Evolutionary conservation across 1,140 invertebrate genomes (phyloP).

Genomic region (Drosophila athabasca): DNA sequence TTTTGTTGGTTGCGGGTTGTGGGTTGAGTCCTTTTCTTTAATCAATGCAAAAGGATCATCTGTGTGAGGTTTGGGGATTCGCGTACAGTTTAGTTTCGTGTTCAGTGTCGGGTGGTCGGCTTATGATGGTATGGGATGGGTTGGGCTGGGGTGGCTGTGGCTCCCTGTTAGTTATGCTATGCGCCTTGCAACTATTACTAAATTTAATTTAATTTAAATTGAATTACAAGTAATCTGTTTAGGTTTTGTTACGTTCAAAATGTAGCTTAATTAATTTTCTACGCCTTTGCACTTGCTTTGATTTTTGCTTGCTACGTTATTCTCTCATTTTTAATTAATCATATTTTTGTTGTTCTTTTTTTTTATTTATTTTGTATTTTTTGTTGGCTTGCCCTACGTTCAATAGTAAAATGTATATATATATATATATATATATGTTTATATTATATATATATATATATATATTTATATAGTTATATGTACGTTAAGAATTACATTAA

Average conservation of each 20-base stretch:
- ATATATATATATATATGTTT: slow-evolving; percentile 59
- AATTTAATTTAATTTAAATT: slow-evolving; percentile 82
- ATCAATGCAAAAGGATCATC: slow-evolving; percentile 27
- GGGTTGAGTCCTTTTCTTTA: slow-evolving; percentile 3
- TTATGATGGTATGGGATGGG: slow-evolving; percentile 3
- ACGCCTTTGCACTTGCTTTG: slow-evolving; percentile 74
- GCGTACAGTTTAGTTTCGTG: slow-evolving; percentile 7
- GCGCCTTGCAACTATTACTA: slow-evolving; percentile 79
- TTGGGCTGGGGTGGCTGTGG: slow-evolving; percentile 8
- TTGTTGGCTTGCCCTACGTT: slow-evolving; percentile 63
- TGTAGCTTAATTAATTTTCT: slow-evolving; percentile 70
- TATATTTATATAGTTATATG: slow-evolving; percentile 73
- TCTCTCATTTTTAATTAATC: slow-evolving; percentile 43
- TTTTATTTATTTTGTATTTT: slow-evolving; percentile 39
- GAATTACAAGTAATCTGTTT: slow-evolving; percentile 71
- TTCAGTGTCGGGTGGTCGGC: slow-evolving; percentile 17
- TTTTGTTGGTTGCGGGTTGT: slow-evolving; percentile 39
- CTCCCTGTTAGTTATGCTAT: slow-evolving; percentile 69
- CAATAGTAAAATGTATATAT: slow-evolving; percentile 81
- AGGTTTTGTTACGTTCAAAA: slow-evolving; percentile 64
- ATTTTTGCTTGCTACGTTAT: slow-evolving; percentile 71
- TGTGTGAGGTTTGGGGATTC: slow-evolving; percentile 12
- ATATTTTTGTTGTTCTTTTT: slow-evolving; percentile 43
- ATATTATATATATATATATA: slow-evolving; percentile 72
- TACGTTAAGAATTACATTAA: slow-evolving; percentile 82